Conservation (phyloP, 2,797 vertebrate species). For the Brachyrhaphis roseni region DNA sequence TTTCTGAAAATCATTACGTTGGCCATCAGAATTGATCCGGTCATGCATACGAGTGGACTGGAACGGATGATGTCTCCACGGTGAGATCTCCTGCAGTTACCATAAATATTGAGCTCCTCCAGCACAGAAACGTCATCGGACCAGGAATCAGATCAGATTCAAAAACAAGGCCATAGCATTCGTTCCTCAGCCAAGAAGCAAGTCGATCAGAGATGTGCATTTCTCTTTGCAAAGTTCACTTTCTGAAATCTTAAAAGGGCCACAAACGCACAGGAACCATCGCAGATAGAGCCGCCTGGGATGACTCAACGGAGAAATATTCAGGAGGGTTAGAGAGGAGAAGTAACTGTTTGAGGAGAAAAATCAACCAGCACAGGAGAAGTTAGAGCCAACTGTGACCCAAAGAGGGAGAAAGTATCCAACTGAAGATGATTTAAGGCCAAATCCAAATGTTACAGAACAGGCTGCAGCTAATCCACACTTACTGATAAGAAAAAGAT, state of each 20-base stretch:
- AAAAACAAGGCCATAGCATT: not conserved
- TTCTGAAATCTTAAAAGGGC: not conserved
- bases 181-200: not conserved
- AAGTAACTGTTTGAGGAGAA: not conserved
- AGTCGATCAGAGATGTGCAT: not conserved
- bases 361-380: not conserved
- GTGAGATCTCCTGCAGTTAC: not conserved
- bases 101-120: not conserved
- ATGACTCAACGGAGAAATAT: not conserved
- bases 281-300: not conserved
- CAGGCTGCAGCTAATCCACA: not conserved
- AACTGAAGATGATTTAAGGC: not conserved
- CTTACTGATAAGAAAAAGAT: not conserved
- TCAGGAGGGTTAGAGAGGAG: not conserved
- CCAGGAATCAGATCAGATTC: not conserved
- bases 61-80: not conserved
- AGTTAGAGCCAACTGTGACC: not conserved
- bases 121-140: not conserved
- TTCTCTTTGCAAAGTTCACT: not conserved
- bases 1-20: not conserved
- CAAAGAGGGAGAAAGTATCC: not conserved
- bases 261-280: not conserved
- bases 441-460: not conserved
- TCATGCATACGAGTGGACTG: not conserved
- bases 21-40: not conserved